phyloP scores from a whole-genome alignment of 2,113 vertebrate genomes.

The Calidris pugnax region DNA sequence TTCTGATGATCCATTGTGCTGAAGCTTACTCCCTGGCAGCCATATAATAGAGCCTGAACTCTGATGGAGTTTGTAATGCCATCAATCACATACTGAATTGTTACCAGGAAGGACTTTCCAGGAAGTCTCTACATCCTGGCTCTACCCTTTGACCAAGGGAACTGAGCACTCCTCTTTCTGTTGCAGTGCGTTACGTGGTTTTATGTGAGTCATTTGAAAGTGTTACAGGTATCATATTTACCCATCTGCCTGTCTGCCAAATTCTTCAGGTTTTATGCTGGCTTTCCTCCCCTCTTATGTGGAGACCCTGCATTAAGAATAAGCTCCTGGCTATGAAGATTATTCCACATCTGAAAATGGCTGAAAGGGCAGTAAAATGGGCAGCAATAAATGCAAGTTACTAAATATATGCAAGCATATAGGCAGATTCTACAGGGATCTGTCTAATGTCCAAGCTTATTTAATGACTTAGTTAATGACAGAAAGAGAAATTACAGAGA shows the following conservation, averaged over 20 bases:
- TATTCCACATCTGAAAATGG: not conserved
- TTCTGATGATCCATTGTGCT: not conserved
- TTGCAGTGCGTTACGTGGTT: not conserved
- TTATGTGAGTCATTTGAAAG: not conserved
- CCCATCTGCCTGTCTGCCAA: not conserved
- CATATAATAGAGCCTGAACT: not conserved
- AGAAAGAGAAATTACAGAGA: not conserved
- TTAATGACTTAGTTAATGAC: not conserved
- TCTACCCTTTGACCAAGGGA: not conserved
- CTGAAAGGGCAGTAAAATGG: not conserved
- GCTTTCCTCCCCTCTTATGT: not conserved
- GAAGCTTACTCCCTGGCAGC: not conserved
- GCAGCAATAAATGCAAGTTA: not conserved
- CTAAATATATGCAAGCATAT: not conserved
- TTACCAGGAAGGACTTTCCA: not conserved
- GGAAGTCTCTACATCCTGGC: not conserved
- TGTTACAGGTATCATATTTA: not conserved
- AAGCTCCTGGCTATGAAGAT: not conserved
- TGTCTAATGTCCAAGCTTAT: not conserved
- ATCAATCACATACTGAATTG: not conserved
- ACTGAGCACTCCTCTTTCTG: not conserved
- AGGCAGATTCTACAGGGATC: not conserved
- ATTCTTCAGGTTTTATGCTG: not conserved
- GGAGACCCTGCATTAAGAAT: not conserved
- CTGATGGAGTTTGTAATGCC: not conserved